Percentiles rank a stretch among this genome's conserved stretches.
Evolutionary conservation across 2,888 invertebrate genomes (phyloP).

Genomic region (Aplocera efformata): DNA sequence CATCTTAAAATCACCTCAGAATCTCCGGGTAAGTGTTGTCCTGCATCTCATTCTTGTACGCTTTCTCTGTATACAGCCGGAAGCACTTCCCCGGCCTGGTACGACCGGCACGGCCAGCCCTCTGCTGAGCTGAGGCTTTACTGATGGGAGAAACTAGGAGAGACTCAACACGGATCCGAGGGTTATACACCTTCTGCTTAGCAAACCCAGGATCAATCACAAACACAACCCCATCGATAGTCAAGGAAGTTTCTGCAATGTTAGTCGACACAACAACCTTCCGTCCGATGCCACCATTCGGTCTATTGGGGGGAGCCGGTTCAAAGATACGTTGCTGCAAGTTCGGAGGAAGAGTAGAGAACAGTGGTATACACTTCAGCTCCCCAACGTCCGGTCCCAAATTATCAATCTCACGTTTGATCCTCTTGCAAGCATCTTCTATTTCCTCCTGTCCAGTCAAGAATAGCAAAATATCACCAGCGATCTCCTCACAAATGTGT

Average conservation of each 20-base stretch:
- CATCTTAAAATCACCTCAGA: conserved; percentile 59
- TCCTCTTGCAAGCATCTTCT: conserved; percentile 98
- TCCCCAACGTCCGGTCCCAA: conserved; percentile 98
- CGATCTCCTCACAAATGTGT: conserved; percentile 96
- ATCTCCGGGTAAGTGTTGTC: conserved; percentile 99
- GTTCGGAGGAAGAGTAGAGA: conserved; percentile 98
- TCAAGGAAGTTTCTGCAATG: conserved; percentile 99
- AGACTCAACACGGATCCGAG: conserved; percentile 94
- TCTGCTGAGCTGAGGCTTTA: conserved; percentile 98
- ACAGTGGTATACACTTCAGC: conserved; percentile 98
- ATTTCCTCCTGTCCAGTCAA: conserved; percentile 94
- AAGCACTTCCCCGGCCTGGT: conserved; percentile 99
- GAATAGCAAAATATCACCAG: conserved; percentile 96
- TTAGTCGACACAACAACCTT: conserved; percentile 99
- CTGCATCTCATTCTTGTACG: conserved; percentile 97
- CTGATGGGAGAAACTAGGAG: conserved; percentile 98
- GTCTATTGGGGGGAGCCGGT: conserved; percentile 93
- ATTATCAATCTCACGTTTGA: conserved; percentile 96
- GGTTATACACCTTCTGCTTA: conserved; percentile 97
- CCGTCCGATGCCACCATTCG: conserved; percentile 93
- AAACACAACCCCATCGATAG: conserved; percentile 99
- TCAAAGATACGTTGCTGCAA: conserved; percentile 98
- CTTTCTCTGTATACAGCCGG: conserved; percentile 95
- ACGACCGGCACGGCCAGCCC: conserved; percentile 98
- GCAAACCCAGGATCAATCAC: conserved; percentile 99